Conservation (phyloP, 2,797 vertebrate genomes). For the Euphonia xanthogaster region DNA sequence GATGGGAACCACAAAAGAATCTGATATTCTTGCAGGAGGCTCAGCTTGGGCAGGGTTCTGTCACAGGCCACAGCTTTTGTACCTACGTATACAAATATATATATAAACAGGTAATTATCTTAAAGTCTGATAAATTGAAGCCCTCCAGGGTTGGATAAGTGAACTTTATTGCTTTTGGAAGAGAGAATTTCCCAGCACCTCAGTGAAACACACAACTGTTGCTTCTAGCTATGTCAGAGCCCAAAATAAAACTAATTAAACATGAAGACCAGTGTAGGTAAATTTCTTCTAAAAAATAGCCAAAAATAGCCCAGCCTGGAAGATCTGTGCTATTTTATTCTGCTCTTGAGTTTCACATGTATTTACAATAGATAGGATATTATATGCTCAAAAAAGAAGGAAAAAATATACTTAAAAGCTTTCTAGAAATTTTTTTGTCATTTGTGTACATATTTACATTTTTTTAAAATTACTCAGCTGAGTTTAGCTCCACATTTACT, state of each 20-base stretch:
- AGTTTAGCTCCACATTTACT: neutral
- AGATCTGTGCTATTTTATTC: neutral
- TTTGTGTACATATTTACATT: neutral
- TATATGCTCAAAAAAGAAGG: neutral
- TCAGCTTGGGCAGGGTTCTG: neutral
- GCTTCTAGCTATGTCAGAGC: slow-evolving; percentile 33
- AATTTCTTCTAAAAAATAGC: neutral
- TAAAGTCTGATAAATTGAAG: slow-evolving; percentile 25
- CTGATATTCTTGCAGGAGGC: neutral
- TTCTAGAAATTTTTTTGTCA: neutral
- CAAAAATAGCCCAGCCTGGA: neutral
- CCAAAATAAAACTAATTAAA: slow-evolving; percentile 39
- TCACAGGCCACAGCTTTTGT: slow-evolving; percentile 3
- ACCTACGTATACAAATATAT: neutral
- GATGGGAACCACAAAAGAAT: neutral
- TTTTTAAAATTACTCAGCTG: neutral
- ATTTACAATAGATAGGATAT: neutral
- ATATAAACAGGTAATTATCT: slow-evolving; percentile 40
- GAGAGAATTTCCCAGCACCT: slow-evolving; percentile 37
- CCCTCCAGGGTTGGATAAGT: slow-evolving; percentile 47
- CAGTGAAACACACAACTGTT: neutral
- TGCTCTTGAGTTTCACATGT: neutral
- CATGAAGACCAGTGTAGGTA: neutral
- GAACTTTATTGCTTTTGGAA: slow-evolving; percentile 31
- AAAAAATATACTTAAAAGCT: neutral